Percentiles rank a stretch among this genome's conserved stretches.
phyloP scores from a whole-genome alignment of 2,113 vertebrate genomes.

The Pedetes capensis region DNA sequence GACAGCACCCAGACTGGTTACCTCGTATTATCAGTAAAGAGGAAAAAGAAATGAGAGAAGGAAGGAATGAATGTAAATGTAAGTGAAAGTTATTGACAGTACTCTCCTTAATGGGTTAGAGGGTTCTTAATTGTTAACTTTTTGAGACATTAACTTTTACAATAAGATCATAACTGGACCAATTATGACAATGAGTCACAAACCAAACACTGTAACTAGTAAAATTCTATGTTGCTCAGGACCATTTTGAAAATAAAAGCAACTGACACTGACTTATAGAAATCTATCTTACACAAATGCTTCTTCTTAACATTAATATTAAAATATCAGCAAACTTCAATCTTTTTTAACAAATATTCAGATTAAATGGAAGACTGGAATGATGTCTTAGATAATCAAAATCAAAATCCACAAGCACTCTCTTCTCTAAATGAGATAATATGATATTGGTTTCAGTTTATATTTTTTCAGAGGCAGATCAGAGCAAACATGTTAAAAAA shows the following conservation, averaged over 20 bases:
- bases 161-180: not conserved
- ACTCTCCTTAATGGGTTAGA: not conserved
- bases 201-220: not conserved
- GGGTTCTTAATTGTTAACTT: not conserved
- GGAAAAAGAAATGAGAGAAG: not conserved
- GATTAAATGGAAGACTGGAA: not conserved
- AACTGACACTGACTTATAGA: not conserved
- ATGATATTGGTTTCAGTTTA: not conserved
- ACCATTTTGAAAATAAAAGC: not conserved
- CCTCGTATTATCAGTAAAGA: not conserved
- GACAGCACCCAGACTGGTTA: too few species aligned
- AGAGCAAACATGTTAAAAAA: not conserved
- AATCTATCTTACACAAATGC: slow-evolving; percentile 6
- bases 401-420: not conserved
- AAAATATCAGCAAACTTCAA: not conserved
- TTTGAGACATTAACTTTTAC: slow-evolving; percentile 1
- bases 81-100: not conserved
- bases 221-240: not conserved
- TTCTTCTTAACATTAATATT: not conserved
- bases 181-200: not conserved
- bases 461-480: not conserved
- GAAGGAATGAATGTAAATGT: not conserved
- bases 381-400: not conserved
- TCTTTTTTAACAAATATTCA: not conserved
- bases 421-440: not conserved